Conservation (phyloP, 2,797 vertebrate species). For the Fistularia tabacaria region DNA sequence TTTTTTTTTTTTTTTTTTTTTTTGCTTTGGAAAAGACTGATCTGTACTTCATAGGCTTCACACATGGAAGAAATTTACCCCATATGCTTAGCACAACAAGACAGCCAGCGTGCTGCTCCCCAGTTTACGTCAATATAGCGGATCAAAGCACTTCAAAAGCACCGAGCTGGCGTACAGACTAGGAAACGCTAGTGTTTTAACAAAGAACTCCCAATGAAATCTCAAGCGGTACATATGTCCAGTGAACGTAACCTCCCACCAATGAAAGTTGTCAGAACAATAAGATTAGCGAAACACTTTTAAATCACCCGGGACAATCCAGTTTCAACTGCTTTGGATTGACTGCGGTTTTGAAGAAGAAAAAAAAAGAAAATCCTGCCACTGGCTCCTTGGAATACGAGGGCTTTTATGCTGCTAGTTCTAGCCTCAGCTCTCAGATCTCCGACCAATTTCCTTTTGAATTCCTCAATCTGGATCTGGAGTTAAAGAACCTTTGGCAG, state of each 20-base stretch:
- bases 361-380: too few species aligned
- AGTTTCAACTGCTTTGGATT: slow-evolving; percentile 8
- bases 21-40: slow-evolving; percentile 56
- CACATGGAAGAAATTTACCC: slow-evolving; percentile 72
- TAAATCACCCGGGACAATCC: slow-evolving; percentile 23
- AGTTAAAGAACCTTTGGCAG: slow-evolving; percentile 33
- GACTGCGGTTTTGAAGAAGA: slow-evolving; percentile 11
- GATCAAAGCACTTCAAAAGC: slow-evolving; percentile 71
- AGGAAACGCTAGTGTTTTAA: slow-evolving; percentile 41
- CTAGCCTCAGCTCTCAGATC: slow-evolving; percentile 24
- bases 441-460: slow-evolving; percentile 30
- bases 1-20: slow-evolving; percentile 17
- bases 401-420: slow-evolving; percentile 7
- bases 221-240: slow-evolving; percentile 8
- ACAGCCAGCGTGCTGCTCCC: slow-evolving; percentile 64
- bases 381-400: too few species aligned
- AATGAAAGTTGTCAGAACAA: slow-evolving; percentile 25
- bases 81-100: slow-evolving; percentile 69
- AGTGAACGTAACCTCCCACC: slow-evolving; percentile 22
- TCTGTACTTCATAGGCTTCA: slow-evolving; percentile 63
- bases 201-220: slow-evolving; percentile 44
- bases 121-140: slow-evolving; percentile 68
- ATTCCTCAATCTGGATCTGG: slow-evolving; percentile 20
- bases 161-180: slow-evolving; percentile 46
- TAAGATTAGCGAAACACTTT: slow-evolving; percentile 1